Percentiles rank a stretch among this genome's conserved stretches.
Evolutionary conservation across 2,888 invertebrate species (phyloP).

Genomic region (Galerucella nymphaeae): DNA sequence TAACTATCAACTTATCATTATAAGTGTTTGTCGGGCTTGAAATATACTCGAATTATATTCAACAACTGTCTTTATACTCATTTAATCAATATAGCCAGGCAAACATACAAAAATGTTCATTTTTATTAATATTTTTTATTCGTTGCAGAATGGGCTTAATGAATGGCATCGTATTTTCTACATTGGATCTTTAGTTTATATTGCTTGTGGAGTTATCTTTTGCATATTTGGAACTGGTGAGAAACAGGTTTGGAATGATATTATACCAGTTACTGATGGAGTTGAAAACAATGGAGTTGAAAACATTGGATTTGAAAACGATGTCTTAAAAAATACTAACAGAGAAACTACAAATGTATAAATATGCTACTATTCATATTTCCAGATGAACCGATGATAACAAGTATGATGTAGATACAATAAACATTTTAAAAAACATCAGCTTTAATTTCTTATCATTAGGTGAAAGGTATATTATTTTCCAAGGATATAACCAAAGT

Average conservation of each 20-base stretch:
- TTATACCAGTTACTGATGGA: conserved; percentile 26
- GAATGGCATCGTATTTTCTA: conserved; percentile 82
- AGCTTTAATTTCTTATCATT: too few species aligned
- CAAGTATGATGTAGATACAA: not conserved
- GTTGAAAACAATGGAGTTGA: conserved; percentile 47
- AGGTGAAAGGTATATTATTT: too few species aligned
- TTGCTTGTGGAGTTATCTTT: conserved; percentile 76
- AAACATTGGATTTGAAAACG: conserved; percentile 45
- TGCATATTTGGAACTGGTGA: conserved; percentile 77
- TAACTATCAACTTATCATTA: too few species aligned
- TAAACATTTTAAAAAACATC: too few species aligned
- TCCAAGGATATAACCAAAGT: too few species aligned
- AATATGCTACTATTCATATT: not conserved
- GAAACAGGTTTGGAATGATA: conserved; percentile 77
- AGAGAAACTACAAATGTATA: conserved; percentile 26
- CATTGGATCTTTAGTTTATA: conserved; percentile 77
- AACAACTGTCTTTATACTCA: too few species aligned
- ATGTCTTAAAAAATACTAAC: not conserved
- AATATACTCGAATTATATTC: too few species aligned
- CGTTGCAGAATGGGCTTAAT: conserved; percentile 77
- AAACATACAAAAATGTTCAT: too few species aligned
- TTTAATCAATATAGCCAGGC: too few species aligned
- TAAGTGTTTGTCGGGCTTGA: too few species aligned
- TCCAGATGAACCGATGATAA: not conserved
- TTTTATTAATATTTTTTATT: conserved; percentile 17